Evolutionary conservation across 2,113 vertebrate species (phyloP).

Genomic region (Corvus cornix): DNA sequence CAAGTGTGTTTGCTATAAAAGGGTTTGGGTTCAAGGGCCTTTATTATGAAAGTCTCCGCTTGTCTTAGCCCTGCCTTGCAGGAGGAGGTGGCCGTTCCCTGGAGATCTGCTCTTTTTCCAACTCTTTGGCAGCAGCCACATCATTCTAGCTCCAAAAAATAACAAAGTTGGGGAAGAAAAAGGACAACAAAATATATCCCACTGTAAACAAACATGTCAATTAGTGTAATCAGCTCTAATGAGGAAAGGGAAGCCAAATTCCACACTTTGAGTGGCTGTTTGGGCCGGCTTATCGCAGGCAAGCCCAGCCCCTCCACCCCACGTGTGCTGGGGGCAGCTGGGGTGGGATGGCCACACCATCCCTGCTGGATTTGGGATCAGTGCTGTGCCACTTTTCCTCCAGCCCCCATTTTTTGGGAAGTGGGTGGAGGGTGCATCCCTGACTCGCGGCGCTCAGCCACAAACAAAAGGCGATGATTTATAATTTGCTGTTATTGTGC

Average conservation of each 20-base stretch:
- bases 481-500: conserved; percentile 62
- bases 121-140: neutral
- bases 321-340: fast-evolving
- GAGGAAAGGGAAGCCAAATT: conserved; percentile 37
- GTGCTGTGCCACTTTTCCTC: neutral
- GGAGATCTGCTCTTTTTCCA: neutral
- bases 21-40: neutral
- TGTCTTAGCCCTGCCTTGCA: neutral
- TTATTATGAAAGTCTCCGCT: neutral
- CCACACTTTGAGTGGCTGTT: neutral
- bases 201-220: conserved; percentile 37
- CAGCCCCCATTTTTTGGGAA: neutral
- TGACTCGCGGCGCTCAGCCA: neutral
- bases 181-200: conserved; percentile 18
- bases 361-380: neutral
- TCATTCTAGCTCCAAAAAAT: neutral
- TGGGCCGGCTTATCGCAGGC: neutral
- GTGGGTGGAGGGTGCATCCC: conserved; percentile 10
- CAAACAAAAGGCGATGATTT: conserved; percentile 73
- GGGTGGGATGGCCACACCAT: neutral
- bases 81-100: neutral
- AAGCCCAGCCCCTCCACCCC: neutral
- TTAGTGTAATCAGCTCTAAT: conserved; percentile 59
- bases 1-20: neutral
- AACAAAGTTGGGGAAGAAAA: neutral